These are phyloP conservation scores for Teleopsis dalmanni DNA, from an alignment of 1,140 invertebrate genomes.

Conservation along the genomic window DNA sequence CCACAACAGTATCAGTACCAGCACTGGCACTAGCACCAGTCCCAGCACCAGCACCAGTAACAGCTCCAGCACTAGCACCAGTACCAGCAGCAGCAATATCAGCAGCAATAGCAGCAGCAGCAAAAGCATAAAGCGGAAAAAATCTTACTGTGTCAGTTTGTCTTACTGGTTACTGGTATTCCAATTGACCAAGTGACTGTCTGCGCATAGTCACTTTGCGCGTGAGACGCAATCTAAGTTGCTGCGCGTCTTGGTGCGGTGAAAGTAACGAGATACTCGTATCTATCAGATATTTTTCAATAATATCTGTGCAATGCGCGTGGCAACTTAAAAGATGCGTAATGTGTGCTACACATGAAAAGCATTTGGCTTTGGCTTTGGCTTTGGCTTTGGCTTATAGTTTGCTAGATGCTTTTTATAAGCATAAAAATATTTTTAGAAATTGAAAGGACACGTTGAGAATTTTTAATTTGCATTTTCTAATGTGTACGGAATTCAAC, in stretches of 20 bases:
- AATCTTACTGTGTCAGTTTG: too few relatives aligned
- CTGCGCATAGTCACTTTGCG: too few relatives aligned
- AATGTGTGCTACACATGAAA: constrained; percentile 10
- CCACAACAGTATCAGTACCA: neutral
- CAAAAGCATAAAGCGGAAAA: too few relatives aligned
- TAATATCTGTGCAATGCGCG: neutral
- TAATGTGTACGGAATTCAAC: too few relatives aligned
- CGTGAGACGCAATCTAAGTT: neutral
- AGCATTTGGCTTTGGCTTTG: constrained; percentile 1
- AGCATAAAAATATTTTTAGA: constrained; percentile 13
- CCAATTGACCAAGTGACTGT: too few relatives aligned
- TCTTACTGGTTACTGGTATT: too few relatives aligned
- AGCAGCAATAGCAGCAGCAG: neutral
- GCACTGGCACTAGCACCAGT: neutral
- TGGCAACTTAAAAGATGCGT: constrained; percentile 8
- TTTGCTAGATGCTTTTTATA: too few relatives aligned
- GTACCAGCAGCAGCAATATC: neutral
- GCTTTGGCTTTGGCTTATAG: too few relatives aligned
- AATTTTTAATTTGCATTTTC: constrained; percentile 14
- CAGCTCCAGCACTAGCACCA: neutral
- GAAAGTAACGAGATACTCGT: constrained; percentile 44
- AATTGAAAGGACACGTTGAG: constrained; percentile 17
- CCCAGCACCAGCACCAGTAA: neutral
- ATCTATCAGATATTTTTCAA: neutral
- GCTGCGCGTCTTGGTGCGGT: constrained; percentile 20